Evolutionary conservation across 2,113 vertebrate genomes (phyloP), one percentile per base, ranked within the genome.

Genomic region (Anarrhichthys ocellatus): DNA sequence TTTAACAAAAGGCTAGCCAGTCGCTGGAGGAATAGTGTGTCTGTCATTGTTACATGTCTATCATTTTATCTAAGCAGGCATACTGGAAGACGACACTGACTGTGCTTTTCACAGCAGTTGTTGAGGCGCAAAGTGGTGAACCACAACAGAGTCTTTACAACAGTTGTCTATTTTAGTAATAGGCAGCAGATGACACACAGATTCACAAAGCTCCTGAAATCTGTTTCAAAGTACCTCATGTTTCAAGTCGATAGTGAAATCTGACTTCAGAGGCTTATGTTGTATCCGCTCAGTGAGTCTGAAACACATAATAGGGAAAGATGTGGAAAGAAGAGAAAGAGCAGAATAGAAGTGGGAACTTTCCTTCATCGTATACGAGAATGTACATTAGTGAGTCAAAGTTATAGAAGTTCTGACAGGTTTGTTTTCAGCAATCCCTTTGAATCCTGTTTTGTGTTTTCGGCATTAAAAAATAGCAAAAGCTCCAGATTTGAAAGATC

Each of bases 211-310:
- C 15, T 48, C 22, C 8, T 69, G 63, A 17, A 64, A 42, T 48
- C 4, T 6, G 24, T 59, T 59, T 70, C 3, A 72, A 70, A 93
- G 80, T 94, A 98, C 97, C 96, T 98, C 97, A 20, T 98, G 96
- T 77, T 97, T 96, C 87, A 98, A 94, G 92, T 99, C 97, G 73
- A 98, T 98, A 1, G 97, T 98, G 59, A 99, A 99, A 91, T 98
- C 97, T 6, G 97, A 98, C 82, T 96, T 98, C 29, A 96, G 94
- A 4, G 95, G 92, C 70, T 97, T 95, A 0, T 94, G 95, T 81
- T 88, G 96, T 82, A 98, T 77, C 69, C 94, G 95, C 82, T 94
- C 94, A 71, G 96, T 84, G 71, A 98, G 96, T 91, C 97, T 98
- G 83, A 84, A 91, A 84, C 82, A 94, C n/a, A 85, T 22, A 14